Conservation (phyloP, 2,888 invertebrate species). For the Gymnoscelis rufifasciata region DNA sequence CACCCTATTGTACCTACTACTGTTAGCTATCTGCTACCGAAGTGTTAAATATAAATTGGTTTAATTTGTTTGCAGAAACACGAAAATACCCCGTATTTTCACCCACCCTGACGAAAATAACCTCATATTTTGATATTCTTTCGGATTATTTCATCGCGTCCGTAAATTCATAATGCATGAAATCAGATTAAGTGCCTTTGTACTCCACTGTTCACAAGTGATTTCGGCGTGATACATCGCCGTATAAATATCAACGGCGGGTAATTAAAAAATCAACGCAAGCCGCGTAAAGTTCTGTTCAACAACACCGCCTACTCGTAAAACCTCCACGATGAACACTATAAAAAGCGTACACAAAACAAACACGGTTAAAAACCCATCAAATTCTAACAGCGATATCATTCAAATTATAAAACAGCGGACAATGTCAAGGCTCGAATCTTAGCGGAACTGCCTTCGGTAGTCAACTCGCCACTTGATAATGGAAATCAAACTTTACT, state of each 20-base stretch:
- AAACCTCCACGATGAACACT: slow-evolving; percentile 19
- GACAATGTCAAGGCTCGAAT: slow-evolving; percentile 52
- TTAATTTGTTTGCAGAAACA: slow-evolving; percentile 23
- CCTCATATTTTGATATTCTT: slow-evolving; percentile 15
- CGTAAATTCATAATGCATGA: slow-evolving; percentile 22
- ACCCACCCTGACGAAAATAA: slow-evolving; percentile 17
- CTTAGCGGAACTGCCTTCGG: slow-evolving; percentile 35
- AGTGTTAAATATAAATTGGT: slow-evolving; percentile 31
- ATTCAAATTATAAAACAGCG: slow-evolving; percentile 27
- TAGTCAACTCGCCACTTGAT: slow-evolving; percentile 31
- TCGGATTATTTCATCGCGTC: slow-evolving; percentile 18
- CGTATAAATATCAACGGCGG: slow-evolving; percentile 28
- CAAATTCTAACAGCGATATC: slow-evolving; percentile 13
- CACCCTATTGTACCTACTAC: slow-evolving; percentile 42
- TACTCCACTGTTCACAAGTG: slow-evolving; percentile 25
- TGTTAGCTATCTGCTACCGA: slow-evolving; percentile 29
- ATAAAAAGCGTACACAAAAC: slow-evolving; percentile 16
- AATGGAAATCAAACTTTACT: slow-evolving; percentile 41
- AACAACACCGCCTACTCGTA: slow-evolving; percentile 24
- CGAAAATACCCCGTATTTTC: slow-evolving; percentile 19
- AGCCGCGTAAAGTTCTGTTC: slow-evolving; percentile 18
- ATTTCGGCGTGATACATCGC: slow-evolving; percentile 24
- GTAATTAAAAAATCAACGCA: slow-evolving; percentile 31
- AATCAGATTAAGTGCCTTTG: slow-evolving; percentile 22
- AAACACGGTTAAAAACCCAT: slow-evolving; percentile 20